Conservation (phyloP, 2,888 invertebrate species). For the Mayetiola destructor region DNA sequence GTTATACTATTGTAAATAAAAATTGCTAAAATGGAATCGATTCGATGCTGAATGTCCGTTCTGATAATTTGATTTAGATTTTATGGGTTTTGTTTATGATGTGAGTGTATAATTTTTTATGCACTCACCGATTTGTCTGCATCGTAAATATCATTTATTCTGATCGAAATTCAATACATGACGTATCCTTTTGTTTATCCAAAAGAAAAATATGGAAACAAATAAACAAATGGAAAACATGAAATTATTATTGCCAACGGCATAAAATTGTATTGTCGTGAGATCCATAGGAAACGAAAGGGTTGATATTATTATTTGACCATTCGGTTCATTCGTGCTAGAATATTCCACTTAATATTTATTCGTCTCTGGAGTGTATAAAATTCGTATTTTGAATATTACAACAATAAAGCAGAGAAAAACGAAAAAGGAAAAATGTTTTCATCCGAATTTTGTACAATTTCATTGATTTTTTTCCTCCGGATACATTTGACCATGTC, state of each 20-base stretch:
- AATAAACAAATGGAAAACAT: not conserved
- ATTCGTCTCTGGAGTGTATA: not conserved
- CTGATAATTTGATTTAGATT: conserved; percentile 14
- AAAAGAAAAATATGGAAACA: too few relatives aligned
- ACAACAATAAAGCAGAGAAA: too few relatives aligned
- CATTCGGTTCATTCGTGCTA: not conserved
- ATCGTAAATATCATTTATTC: conserved; percentile 1
- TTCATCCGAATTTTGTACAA: too few relatives aligned
- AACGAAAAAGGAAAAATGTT: too few relatives aligned
- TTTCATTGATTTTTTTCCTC: too few relatives aligned
- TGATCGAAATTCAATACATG: not conserved
- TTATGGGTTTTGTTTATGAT: conserved; percentile 11
- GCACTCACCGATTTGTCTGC: conserved; percentile 6
- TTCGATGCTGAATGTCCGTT: not conserved
- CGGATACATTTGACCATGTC: too few relatives aligned
- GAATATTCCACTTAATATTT: not conserved
- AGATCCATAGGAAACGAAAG: not conserved
- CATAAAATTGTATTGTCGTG: conserved; percentile 1
- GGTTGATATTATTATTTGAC: not conserved
- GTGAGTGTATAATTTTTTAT: conserved; percentile 12
- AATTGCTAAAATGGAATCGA: conserved; percentile 10
- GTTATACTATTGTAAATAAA: too few relatives aligned
- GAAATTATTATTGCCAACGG: not conserved
- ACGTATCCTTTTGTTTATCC: not conserved
- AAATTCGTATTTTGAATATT: too few relatives aligned